Conservation (phyloP, 2,888 invertebrate genomes). For the Tipula unca region DNA sequence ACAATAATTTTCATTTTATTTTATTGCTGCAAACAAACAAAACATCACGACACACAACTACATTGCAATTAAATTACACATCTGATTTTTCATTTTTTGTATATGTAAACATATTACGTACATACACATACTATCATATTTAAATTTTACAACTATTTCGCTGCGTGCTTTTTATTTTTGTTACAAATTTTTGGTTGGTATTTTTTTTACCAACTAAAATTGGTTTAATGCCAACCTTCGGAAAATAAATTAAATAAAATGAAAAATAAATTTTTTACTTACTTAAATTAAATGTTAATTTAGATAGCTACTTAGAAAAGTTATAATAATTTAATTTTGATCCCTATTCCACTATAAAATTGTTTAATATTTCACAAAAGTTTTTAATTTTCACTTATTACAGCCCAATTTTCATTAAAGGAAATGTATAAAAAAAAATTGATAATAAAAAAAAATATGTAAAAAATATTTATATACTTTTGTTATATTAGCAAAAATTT, state of each 20-base stretch:
- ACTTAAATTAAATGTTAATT: background rate
- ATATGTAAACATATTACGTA: background rate
- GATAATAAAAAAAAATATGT: too few relatives aligned
- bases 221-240: background rate
- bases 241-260: background rate
- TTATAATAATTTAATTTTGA: background rate
- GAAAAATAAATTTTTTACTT: background rate
- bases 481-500: background rate
- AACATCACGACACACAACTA: background rate
- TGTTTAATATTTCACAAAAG: background rate
- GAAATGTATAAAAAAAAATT: background rate
- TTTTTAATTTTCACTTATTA: background rate
- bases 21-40: background rate
- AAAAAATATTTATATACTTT: background rate
- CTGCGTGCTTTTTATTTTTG: background rate
- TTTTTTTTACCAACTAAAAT: background rate
- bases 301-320: background rate
- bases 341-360: background rate
- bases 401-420: background rate
- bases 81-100: background rate
- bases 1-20: background rate
- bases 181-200: background rate
- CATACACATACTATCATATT: background rate
- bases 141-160: background rate
- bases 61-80: background rate